phyloP scores from a whole-genome alignment of 2,113 vertebrate genomes.

The Sylvicapra grimmia region DNA sequence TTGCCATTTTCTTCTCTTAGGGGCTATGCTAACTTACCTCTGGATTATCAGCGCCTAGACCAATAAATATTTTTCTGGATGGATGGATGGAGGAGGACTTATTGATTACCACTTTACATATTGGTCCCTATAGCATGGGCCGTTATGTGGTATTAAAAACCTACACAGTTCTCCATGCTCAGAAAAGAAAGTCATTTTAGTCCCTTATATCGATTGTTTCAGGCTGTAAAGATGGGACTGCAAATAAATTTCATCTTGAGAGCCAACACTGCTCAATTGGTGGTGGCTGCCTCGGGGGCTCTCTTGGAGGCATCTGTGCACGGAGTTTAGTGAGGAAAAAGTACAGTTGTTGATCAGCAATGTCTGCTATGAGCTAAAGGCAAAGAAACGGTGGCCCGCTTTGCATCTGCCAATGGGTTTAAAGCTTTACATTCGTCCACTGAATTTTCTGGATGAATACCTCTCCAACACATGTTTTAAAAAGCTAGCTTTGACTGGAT shows the following conservation, averaged over 20 bases:
- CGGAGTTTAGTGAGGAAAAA: not conserved
- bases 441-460: conserved; percentile 34
- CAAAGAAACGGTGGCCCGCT: not conserved
- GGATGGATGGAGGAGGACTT: not conserved
- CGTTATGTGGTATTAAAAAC: conserved; percentile 10
- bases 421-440: conserved; percentile 13
- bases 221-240: not conserved
- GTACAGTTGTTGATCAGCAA: not conserved
- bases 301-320: not conserved
- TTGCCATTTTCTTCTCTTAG: not conserved
- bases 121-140: conserved; percentile 2
- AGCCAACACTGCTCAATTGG: conserved; percentile 5
- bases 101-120: conserved; percentile 33
- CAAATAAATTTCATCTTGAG: conserved; percentile 28
- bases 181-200: conserved; percentile 15
- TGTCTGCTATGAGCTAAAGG: conserved; percentile 20
- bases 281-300: not conserved
- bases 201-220: not conserved
- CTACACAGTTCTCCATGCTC: not conserved
- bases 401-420: not conserved
- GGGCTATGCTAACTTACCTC: not conserved
- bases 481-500: conserved; percentile 19
- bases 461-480: conserved; percentile 26
- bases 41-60: not conserved
- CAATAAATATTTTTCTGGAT: conserved; percentile 10